phyloP scores from a whole-genome alignment of 2,113 vertebrate species.

The Lonchura striata region DNA sequence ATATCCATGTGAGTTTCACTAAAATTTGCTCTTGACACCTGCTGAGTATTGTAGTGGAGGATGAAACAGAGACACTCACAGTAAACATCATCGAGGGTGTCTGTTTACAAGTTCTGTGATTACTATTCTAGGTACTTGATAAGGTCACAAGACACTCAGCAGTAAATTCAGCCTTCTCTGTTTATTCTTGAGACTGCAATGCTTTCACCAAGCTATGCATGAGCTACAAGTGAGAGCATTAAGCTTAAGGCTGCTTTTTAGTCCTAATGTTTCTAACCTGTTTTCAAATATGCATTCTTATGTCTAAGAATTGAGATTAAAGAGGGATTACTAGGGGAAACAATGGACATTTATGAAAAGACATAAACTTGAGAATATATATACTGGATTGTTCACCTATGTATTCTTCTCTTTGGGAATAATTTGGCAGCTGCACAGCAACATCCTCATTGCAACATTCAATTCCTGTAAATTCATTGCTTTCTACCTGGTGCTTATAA shows the following conservation, averaged over 20 bases:
- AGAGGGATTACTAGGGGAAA: not conserved
- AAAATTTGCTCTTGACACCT: not conserved
- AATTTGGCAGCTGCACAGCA: not conserved
- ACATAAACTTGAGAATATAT: rapidly evolving
- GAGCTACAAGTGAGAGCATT: not conserved
- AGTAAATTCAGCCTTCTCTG: not conserved
- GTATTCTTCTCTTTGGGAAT: not conserved
- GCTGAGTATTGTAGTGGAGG: not conserved
- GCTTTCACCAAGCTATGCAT: not conserved
- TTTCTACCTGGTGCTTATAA: not conserved
- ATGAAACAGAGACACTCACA: not conserved
- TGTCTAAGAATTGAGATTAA: not conserved
- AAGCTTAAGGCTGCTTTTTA: not conserved
- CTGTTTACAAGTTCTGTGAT: not conserved
- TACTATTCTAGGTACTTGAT: not conserved
- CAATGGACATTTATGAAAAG: not conserved
- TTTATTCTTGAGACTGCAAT: not conserved
- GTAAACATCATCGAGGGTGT: not conserved
- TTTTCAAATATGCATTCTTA: not conserved
- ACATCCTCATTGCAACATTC: not conserved
- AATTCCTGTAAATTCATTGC: not conserved
- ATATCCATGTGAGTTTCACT: not conserved
- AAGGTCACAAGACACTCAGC: not conserved
- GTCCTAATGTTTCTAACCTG: not conserved
- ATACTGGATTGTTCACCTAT: not conserved